These are phyloP conservation scores for Hepsetus odoe DNA, from an alignment of 2,113 vertebrate species.

Conservation along the genomic window DNA sequence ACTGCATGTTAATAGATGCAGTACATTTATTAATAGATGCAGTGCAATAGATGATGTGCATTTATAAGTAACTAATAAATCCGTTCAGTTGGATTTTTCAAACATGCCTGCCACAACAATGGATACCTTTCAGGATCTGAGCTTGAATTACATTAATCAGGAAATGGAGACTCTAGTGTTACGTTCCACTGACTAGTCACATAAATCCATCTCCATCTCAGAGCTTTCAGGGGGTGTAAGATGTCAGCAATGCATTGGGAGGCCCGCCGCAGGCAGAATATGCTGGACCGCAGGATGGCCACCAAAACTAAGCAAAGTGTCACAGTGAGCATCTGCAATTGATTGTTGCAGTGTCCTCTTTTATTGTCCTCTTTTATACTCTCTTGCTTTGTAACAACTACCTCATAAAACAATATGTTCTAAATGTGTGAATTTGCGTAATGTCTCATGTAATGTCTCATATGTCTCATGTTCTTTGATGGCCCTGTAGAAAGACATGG, in stretches of 20 bases:
- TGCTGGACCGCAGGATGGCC: constrained; percentile 56
- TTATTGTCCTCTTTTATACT: not conserved
- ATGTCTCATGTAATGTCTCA: no score
- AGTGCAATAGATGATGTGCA: no score
- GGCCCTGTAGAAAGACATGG: constrained; percentile 4
- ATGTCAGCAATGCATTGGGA: constrained; percentile 75
- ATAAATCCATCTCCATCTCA: constrained; percentile 43
- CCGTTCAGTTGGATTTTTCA: constrained; percentile 14
- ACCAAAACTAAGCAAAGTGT: constrained; percentile 40
- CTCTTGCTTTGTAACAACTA: not conserved
- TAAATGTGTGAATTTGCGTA: not conserved
- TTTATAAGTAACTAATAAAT: constrained; percentile 23
- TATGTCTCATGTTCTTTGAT: not conserved
- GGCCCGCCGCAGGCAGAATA: constrained; percentile 65
- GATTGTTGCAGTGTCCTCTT: not conserved
- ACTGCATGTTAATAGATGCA: not conserved
- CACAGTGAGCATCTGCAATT: constrained; percentile 6
- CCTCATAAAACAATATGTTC: not conserved
- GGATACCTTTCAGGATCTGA: constrained; percentile 38
- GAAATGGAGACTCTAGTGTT: constrained; percentile 47
- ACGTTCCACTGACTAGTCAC: constrained; percentile 40
- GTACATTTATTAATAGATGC: no score
- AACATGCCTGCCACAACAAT: constrained; percentile 32
- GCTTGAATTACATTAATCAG: constrained; percentile 53
- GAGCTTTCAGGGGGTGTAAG: constrained; percentile 48